Evolutionary conservation across 2,888 invertebrate genomes (phyloP), one percentile per base, ranked within the genome.

Genomic region (Eucera pruinosa): DNA sequence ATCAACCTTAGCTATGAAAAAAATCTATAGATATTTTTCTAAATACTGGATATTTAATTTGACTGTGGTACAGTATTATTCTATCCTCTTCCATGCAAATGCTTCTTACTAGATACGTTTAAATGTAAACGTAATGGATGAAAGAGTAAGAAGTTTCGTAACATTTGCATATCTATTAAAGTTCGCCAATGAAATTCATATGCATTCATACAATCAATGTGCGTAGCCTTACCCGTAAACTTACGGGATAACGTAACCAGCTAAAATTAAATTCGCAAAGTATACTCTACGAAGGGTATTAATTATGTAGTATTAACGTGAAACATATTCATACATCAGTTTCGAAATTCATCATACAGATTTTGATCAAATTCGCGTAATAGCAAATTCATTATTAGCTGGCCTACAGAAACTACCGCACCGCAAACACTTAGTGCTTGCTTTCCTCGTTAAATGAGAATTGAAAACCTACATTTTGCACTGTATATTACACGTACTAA

Each of bases 121-220:
- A 13, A 45, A 57, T 47, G 25, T 5, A 57, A 15, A 47, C 33
- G 5, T 20, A 15, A 15, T 1, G 36, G 3, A 25, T 6, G 11
- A 1, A 47, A 18, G 3, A 7, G 13, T 33, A 48, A 58, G 45
- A 58, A 47, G 27, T 36, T 50, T 23, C 11, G 15, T n/a, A 61
- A 25, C 25, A 33, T 25, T 52, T 25, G 25, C 61, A 61, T 33
- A 23, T 6, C 20, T 41, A 41, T 62, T 45, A 18, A 69, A 54
- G 20, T 70, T 64, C 7, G 2, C 9, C 18, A 9, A 64, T 64
- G 36, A 65, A 47, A 70, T 70, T 64, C 65, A 57, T 47, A 33
- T 45, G 36, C 45, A 15, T 54, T 20, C 15, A 39, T 48, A 43
- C n/a, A 47, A 30, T 20, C 50, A 36, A 54, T 18, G 27, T 23